Conservation (phyloP, 2,888 invertebrate species). For the Apamea epomidion region DNA sequence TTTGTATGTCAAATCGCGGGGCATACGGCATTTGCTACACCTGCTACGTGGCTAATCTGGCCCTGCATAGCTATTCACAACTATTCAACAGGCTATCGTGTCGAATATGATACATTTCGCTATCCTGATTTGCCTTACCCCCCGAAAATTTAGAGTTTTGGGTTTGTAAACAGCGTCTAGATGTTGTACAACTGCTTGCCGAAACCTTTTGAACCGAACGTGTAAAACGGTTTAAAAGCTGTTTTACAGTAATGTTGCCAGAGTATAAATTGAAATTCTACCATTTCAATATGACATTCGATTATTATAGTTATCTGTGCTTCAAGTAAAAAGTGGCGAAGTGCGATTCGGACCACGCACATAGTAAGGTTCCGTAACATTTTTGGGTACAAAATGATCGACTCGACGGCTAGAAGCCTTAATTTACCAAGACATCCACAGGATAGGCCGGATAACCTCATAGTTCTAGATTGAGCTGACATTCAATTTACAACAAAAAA, state of each 20-base stretch:
- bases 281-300: background rate
- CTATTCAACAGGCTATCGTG: background rate
- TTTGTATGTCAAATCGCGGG: background rate
- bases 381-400: background rate
- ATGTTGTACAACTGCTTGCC: background rate
- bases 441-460: background rate
- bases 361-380: background rate
- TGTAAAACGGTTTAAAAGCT: background rate
- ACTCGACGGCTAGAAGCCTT: background rate
- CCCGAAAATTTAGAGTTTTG: too few species aligned
- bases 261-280: constrained; percentile 1
- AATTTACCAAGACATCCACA: background rate
- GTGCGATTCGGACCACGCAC: background rate
- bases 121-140: too few species aligned
- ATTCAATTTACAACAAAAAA: too few species aligned
- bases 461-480: background rate
- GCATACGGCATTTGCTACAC: background rate
- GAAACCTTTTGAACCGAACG: background rate
- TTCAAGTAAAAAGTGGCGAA: background rate
- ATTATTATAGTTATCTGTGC: background rate
- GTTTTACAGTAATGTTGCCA: background rate
- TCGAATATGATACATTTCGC: background rate
- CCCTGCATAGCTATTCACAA: too few species aligned
- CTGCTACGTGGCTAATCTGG: too few species aligned
- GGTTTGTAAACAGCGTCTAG: too few species aligned